Evolutionary conservation across 2,888 invertebrate genomes (phyloP), one percentile per base, ranked within the genome.

Genomic region (Cantharis flavilabris): DNA sequence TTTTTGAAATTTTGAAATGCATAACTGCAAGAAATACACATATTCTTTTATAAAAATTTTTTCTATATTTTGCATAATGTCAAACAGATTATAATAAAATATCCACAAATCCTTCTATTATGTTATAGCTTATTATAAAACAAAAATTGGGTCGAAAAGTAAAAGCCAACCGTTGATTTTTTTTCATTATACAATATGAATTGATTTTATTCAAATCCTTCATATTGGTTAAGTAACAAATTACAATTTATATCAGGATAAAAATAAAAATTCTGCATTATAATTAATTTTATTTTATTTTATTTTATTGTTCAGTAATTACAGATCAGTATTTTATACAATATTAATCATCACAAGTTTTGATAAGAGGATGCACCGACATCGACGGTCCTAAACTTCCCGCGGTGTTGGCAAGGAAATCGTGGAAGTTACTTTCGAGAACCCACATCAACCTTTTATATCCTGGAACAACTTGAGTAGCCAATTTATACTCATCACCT

Each of bases 351-450:
- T 89, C 88, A 82, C 87, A 87, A 62, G 90, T 89, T 76, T 90
- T 90, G 73, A 91, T 89, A 71, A 92, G 87, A 1, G 92, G 92
- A 88, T 92, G 92, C 70, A 93, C 87, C 30, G 89, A 87, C 77
- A 92, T 90, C 33, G 91, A 91, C 26, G 92, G 90, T n/a, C 92
- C 93, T 77, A 91, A 88, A 84, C 92, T 92, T 67, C 92, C 92
- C 62, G 91, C 90, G 33, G 90, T 90, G 80, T 91, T 90, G 4
- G 89, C 86, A 80, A 93, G 90, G 83, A 90, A 93, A 86, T 93
- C 92, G 72, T 91, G 91, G 89, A 93, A 92, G 85, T 93, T 93
- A 82, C 92, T 92, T 84, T 93, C 93, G 80, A 93, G 86, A 11
- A 90, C 90, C 92, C 93, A 92, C 90, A 93, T 91, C 69, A 90